phyloP scores from a whole-genome alignment of 92 coral and sea anemone genomes.

The Metridium senile region DNA sequence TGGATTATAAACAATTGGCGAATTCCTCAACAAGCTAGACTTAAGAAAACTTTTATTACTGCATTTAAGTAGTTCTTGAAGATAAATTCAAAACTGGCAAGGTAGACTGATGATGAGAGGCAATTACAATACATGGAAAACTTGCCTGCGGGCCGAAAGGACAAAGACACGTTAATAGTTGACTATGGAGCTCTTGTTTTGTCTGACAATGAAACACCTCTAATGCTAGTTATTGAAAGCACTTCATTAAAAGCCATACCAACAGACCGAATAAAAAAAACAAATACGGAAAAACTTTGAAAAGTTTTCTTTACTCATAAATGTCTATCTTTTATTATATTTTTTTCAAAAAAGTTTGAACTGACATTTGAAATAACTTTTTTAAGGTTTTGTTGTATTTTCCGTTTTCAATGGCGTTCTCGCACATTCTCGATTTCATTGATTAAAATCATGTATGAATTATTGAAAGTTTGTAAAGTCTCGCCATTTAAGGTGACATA shows the following conservation, averaged over 20 bases:
- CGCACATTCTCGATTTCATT: background rate
- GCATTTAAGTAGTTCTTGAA: too few relatives aligned
- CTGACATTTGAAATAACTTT: background rate
- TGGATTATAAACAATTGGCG: too few relatives aligned
- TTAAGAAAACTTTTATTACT: too few relatives aligned
- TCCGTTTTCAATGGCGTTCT: background rate
- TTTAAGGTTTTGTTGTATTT: background rate
- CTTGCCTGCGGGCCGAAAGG: background rate
- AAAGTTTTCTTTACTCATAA: background rate
- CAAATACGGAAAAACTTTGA: background rate
- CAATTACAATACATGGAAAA: background rate
- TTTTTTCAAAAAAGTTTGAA: background rate
- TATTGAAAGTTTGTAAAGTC: background rate
- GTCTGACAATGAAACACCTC: background rate
- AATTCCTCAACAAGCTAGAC: too few relatives aligned
- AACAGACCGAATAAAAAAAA: background rate
- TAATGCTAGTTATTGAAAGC: background rate
- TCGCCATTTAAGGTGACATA: background rate
- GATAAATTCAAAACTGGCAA: too few relatives aligned
- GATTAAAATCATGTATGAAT: background rate
- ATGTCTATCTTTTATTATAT: background rate
- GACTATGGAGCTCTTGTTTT: background rate
- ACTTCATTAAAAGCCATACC: background rate
- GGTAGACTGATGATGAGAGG: too few relatives aligned
- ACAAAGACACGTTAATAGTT: constrained; percentile 1